Evolutionary conservation across 2,888 invertebrate genomes (phyloP), one percentile per base, ranked within the genome.

Genomic region (Epistrophella euchroma): DNA sequence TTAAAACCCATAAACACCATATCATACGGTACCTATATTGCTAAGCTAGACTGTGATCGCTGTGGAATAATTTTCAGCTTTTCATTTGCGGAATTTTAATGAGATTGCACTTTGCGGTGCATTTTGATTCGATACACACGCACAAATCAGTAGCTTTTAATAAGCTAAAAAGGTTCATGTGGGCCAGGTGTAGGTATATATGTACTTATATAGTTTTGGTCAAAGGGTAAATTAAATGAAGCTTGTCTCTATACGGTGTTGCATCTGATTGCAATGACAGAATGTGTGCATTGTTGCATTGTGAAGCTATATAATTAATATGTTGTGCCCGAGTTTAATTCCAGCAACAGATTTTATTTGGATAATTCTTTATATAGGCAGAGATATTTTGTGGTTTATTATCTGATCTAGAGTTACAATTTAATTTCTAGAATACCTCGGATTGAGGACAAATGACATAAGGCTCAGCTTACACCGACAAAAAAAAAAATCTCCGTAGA

Each of bases 41-140:
- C n/a, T 45, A 45, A 45, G 45, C 45, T 45, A 45, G 45, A 17
- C 9, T 28, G 17, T 32, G 47, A n/a, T n/a, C n/a, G 68, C 43
- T 70, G 35, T 47, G 50, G 56, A 70, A 75, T 71, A 47, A 70
- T 75, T 75, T 73, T 55, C 62, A 81, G 56, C 70, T 71, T 76
- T 75, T 75, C 80, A 71, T 81, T 76, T 62, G 52, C n/a, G 70
- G 76, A 81, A 81, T 81, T 81, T 75, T 81, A 81, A 81, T 76
- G 64, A 76, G 81, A 75, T 81, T 76, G 64, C 75, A 75, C 47
- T 76, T 71, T 56, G 76, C 62, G 55, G 55, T 71, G 81, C 64
- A 81, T 50, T 71, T 81, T 64, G 76, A 80, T 75, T 70, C 35
- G 68, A 74, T 75, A 64, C 13, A 25, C 28, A 25, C 22, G 43